A percentile compares a stretch with the other conserved stretches of the same genome.
Conservation (phyloP, 2,888 invertebrate species). For the Prionchulus punctatus region DNA sequence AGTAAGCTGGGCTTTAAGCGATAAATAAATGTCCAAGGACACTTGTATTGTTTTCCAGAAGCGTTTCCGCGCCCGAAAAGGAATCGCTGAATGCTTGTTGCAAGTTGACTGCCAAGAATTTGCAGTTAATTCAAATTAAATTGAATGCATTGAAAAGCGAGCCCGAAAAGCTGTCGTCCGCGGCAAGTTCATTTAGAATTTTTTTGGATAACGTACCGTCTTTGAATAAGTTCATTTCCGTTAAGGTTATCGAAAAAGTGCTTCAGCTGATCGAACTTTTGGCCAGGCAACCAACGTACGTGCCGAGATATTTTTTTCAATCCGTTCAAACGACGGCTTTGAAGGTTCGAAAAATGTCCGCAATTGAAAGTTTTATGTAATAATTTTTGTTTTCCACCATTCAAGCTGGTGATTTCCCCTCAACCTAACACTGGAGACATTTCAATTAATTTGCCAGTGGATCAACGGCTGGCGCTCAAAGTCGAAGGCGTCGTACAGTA, state of each 20-base stretch:
- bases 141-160: neutral
- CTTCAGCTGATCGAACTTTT: too few species aligned
- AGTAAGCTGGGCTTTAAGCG: neutral
- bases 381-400: neutral
- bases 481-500: conserved; percentile 7
- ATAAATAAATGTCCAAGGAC: too few species aligned
- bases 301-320: conserved; percentile 10
- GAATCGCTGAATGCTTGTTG: too few species aligned
- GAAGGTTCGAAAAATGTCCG: neutral
- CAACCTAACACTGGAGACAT: neutral
- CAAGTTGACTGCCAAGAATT: too few species aligned
- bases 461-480: conserved; percentile 5
- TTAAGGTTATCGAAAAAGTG: too few species aligned
- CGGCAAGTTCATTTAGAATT: too few species aligned
- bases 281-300: too few species aligned
- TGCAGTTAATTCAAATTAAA: too few species aligned
- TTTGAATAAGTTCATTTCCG: too few species aligned
- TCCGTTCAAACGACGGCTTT: neutral
- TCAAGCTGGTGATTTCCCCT: neutral
- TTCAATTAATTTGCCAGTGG: neutral
- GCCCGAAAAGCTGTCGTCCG: neutral
- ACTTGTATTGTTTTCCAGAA: too few species aligned
- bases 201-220: too few species aligned
- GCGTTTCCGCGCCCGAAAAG: too few species aligned
- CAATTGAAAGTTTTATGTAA: neutral